Evolutionary conservation across 1,140 invertebrate species (phyloP).

Genomic region (Scaptomyza graminum): DNA sequence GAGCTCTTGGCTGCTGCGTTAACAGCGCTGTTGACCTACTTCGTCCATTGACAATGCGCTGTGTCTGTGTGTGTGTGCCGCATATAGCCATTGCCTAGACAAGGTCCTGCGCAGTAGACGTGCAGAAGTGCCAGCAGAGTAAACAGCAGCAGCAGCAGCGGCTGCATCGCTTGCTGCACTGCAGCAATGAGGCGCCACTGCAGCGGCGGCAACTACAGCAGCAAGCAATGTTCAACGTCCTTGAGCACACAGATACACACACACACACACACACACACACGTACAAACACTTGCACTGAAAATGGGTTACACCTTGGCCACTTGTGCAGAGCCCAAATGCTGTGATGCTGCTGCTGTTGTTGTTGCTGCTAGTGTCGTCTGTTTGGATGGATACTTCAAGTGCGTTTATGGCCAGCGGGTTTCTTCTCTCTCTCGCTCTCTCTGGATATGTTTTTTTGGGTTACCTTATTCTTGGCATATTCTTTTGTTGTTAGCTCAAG

Average conservation of each 20-base stretch:
- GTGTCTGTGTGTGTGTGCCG: constrained; percentile 27
- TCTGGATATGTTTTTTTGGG: constrained; percentile 32
- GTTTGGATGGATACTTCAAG: constrained; percentile 38
- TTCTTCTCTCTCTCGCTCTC: neutral
- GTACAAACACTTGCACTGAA: constrained; percentile 37
- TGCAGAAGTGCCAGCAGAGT: constrained; percentile 27
- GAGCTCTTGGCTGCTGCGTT: constrained; percentile 41
- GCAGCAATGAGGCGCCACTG: constrained; percentile 64
- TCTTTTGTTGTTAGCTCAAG: constrained; percentile 38
- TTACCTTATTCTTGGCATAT: constrained; percentile 42
- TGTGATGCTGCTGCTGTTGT: constrained; percentile 11
- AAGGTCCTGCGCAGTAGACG: constrained; percentile 72
- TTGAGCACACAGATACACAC: constrained; percentile 50
- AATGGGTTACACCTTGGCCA: constrained; percentile 47
- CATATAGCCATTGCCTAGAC: constrained; percentile 34
- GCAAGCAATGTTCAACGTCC: constrained; percentile 52
- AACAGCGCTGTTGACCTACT: constrained; percentile 76
- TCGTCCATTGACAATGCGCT: constrained; percentile 64
- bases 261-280: constrained; percentile 27
- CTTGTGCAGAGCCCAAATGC: constrained; percentile 29
- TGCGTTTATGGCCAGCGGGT: constrained; percentile 45
- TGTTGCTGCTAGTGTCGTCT: constrained; percentile 1
- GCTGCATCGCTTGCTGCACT: constrained; percentile 56
- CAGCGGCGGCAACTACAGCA: constrained; percentile 28
- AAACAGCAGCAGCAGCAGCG: no score